Conservation (phyloP, 23 tunicate species). For the Halocynthia aurantium region DNA sequence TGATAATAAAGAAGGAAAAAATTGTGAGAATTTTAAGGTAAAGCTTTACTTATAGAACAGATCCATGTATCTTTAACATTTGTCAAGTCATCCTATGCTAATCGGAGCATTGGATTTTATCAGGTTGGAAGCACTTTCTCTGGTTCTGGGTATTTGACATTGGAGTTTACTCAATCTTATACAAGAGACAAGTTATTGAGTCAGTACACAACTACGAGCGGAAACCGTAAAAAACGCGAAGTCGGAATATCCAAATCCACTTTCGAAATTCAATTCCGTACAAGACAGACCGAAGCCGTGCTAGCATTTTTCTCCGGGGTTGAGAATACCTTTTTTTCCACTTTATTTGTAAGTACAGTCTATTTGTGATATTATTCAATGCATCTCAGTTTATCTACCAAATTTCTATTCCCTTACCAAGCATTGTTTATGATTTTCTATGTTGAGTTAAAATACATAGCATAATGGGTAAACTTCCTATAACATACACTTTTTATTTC, state of each 20-base stretch:
- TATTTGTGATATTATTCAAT: too few species aligned
- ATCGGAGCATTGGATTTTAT: neutral
- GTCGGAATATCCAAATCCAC: neutral
- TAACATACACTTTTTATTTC: too few species aligned
- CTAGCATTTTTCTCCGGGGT: neutral
- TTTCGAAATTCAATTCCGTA: constrained; percentile 44
- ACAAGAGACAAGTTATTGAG: neutral
- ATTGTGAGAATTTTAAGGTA: constrained; percentile 54
- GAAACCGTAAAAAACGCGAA: constrained; percentile 21
- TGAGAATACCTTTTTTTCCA: neutral
- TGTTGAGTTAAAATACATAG: too few species aligned
- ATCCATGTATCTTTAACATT: neutral
- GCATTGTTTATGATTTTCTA: too few species aligned
- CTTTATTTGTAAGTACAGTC: constrained; percentile 17
- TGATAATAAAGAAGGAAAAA: constrained; percentile 33
- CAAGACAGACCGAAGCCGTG: constrained; percentile 11
- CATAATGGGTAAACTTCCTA: too few species aligned
- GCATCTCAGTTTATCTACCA: too few species aligned
- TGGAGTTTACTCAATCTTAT: constrained; percentile 10
- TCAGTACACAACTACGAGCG: neutral
- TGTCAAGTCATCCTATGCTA: neutral
- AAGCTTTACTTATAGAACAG: neutral
- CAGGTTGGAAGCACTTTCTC: constrained; percentile 57
- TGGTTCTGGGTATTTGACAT: constrained; percentile 24
- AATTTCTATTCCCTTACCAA: too few species aligned